Percentiles rank a stretch among this genome's conserved stretches.
Evolutionary conservation across 2,888 invertebrate species (phyloP).

Genomic region (Teleogryllus oceanicus): DNA sequence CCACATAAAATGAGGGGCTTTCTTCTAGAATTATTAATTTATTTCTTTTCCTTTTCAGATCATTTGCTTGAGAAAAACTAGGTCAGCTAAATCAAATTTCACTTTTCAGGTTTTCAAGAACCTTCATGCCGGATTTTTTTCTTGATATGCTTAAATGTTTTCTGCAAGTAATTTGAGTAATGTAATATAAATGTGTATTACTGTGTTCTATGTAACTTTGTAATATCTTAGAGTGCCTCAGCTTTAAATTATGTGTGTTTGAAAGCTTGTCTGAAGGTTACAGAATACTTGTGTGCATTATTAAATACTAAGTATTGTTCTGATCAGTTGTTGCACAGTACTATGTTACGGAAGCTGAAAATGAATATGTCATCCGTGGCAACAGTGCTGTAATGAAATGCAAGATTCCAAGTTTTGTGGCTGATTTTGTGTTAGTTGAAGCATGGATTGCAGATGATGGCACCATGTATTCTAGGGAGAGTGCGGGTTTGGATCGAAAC

Average conservation of each 20-base stretch:
- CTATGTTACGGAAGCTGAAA: conserved; percentile 68
- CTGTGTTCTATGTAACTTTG: neutral
- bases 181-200: neutral
- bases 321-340: conserved; percentile 66
- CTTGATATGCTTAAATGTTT: too few relatives aligned
- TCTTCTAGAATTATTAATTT: too few relatives aligned
- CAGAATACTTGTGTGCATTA: neutral
- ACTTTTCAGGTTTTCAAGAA: too few relatives aligned
- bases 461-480: conserved; percentile 30
- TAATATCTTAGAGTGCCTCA: neutral
- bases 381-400: conserved; percentile 70
- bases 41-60: too few relatives aligned
- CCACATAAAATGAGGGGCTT: too few relatives aligned
- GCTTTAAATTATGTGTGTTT: neutral
- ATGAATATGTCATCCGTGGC: conserved; percentile 70
- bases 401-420: conserved; percentile 70
- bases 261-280: neutral
- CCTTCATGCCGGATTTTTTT: too few relatives aligned
- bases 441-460: conserved; percentile 57
- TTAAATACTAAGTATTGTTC: conserved; percentile 28
- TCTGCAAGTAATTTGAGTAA: neutral
- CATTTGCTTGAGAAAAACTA: too few relatives aligned
- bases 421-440: conserved; percentile 67
- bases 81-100: too few relatives aligned
- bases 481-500: conserved; percentile 21